Conservation (phyloP, 2,797 vertebrate species). For the Chloroceryle inda region DNA sequence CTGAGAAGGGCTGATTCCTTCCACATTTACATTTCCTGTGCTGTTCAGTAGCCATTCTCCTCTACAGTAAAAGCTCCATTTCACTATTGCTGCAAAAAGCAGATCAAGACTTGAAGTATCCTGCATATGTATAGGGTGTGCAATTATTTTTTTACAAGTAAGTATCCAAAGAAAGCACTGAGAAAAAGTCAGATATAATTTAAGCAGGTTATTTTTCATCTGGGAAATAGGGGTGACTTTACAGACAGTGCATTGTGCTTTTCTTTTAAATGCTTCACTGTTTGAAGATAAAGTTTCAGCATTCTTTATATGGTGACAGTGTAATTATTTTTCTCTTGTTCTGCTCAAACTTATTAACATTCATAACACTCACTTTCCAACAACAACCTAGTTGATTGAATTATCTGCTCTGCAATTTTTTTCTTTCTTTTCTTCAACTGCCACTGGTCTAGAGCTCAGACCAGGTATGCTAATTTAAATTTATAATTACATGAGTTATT, state of each 20-base stretch:
- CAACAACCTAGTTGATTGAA: neutral
- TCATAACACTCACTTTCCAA: neutral
- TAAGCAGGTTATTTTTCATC: neutral
- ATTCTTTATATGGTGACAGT: neutral
- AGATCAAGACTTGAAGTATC: neutral
- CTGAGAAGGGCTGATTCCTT: neutral
- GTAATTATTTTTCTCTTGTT: neutral
- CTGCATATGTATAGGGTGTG: neutral
- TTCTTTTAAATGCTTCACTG: neutral
- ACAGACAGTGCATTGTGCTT: neutral
- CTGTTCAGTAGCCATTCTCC: neutral
- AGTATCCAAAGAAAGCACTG: neutral
- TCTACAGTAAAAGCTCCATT: neutral
- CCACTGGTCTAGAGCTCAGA: neutral
- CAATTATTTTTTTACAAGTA: neutral
- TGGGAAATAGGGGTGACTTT: neutral
- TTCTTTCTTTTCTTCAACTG: neutral
- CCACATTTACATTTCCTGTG: neutral
- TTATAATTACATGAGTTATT: neutral
- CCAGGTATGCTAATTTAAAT: neutral
- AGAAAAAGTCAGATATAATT: neutral
- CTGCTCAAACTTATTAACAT: neutral
- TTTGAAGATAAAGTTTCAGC: neutral
- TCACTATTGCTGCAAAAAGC: neutral
- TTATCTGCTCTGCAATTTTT: neutral